phyloP scores from a whole-genome alignment of 2,888 invertebrate genomes.

The Blera fallax region DNA sequence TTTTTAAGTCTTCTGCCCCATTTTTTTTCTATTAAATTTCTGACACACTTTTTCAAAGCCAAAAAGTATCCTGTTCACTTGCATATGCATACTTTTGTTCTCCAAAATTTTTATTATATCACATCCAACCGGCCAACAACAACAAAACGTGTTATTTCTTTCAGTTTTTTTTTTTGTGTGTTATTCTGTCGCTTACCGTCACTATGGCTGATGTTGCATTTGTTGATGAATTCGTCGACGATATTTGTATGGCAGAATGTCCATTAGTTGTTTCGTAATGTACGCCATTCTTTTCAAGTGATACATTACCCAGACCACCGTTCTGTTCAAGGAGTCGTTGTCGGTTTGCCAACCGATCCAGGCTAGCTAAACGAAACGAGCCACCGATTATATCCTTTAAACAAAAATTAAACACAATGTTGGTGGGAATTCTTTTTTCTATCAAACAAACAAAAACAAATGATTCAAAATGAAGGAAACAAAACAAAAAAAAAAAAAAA shows the following conservation, averaged over 20 bases:
- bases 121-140: slow-evolving; percentile 22
- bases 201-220: slow-evolving; percentile 64
- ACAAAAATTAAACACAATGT: slow-evolving; percentile 67
- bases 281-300: slow-evolving; percentile 74
- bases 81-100: background rate
- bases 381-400: slow-evolving; percentile 86
- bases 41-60: background rate
- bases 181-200: slow-evolving; percentile 63
- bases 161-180: background rate
- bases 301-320: slow-evolving; percentile 75
- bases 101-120: background rate
- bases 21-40: background rate
- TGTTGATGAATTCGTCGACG: slow-evolving; percentile 55
- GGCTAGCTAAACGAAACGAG: slow-evolving; percentile 90
- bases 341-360: slow-evolving; percentile 91
- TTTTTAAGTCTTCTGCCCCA: background rate
- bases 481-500: slow-evolving; percentile 13
- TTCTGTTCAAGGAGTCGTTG: slow-evolving; percentile 90
- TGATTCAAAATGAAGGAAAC: slow-evolving; percentile 4
- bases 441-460: slow-evolving; percentile 22
- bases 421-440: slow-evolving; percentile 33
- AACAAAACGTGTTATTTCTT: slow-evolving; percentile 12
- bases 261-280: slow-evolving; percentile 71
- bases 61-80: background rate
- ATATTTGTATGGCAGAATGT: slow-evolving; percentile 56